Percentiles rank a stretch among this genome's conserved stretches.
phyloP scores from a whole-genome alignment of 53 echinoderm and acorn worm species.

The Echinarachnius parma region DNA sequence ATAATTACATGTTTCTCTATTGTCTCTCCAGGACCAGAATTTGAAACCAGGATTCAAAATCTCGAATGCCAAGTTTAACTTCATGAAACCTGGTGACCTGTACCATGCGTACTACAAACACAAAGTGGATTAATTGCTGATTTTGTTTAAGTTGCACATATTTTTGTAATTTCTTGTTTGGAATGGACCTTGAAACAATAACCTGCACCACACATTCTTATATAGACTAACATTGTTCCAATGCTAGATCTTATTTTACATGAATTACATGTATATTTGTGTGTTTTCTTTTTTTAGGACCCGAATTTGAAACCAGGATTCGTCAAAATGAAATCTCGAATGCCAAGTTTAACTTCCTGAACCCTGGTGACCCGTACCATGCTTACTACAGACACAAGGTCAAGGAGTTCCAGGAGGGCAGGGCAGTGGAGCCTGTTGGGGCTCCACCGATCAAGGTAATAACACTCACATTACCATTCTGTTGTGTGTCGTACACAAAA shows the following conservation, averaged over 20 bases:
- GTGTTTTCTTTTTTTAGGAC: conserved; percentile 65
- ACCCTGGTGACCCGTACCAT: conserved; percentile 98
- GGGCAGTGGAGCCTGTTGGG: conserved; percentile 60
- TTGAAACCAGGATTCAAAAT: conserved; percentile 95
- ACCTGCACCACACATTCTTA: too few relatives aligned
- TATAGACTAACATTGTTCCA: too few relatives aligned
- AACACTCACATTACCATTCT: too few relatives aligned
- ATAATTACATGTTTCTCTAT: too few relatives aligned
- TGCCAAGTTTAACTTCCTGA: conserved; percentile 97
- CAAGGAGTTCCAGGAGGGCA: conserved; percentile 96
- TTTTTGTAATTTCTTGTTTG: too few relatives aligned
- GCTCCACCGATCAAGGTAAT: conserved; percentile 65
- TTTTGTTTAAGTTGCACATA: too few relatives aligned
- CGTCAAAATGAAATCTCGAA: conserved; percentile 97
- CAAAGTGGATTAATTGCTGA: conserved; percentile 93
- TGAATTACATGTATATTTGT: too few relatives aligned
- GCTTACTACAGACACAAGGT: conserved; percentile 99
- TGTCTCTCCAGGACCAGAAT: conserved; percentile 99
- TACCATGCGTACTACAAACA: conserved; percentile 99
- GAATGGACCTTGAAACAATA: too few relatives aligned
- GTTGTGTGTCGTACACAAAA: too few relatives aligned
- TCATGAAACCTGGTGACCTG: conserved; percentile 94
- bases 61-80: conserved; percentile 96
- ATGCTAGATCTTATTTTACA: too few relatives aligned
- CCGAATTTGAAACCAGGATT: conserved; percentile 95